Evolutionary conservation across 2,797 vertebrate genomes (phyloP), one percentile per base, ranked within the genome.

Genomic region (Malurus splendens): DNA sequence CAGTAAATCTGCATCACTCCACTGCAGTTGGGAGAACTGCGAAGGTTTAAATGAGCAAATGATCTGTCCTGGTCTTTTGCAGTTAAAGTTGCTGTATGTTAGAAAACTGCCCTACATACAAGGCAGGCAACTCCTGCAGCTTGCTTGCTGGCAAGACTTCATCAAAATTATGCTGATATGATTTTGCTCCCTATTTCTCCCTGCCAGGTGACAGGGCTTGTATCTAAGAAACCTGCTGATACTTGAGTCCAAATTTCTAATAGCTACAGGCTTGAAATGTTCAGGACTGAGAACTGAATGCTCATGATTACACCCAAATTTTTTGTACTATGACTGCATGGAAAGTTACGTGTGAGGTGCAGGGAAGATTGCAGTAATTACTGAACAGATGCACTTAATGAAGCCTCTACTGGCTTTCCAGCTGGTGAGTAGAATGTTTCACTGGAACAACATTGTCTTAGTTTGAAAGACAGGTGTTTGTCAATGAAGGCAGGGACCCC

Each of bases 331-430:
- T 2, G 57, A 50, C 81, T 95, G 73, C 81, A 72, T 91, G 74
- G 67, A 45, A 91, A 79, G 74, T 56, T 91, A 81, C 57, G 80
- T 89, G 72, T 5, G 8, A 83, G 90, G 78, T 51, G 84, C 56
- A 27, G 87, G 92, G 82, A 92, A 95, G 94, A 93, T 88, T 96
- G 83, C 66, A 79, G 90, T 96, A 92, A 97, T 97, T 98, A 96
- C 86, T 17, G 76, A 96, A 81, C 90, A 96, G 94, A 93, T 93
- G 76, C 83, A 83, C 41, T 93, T 97, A 97, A 97, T 96, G 96
- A 97, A 93, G 90, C 96, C 96, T 96, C 96, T 93, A n/a, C 71
- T 92, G 97, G 92, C 73, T 95, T 96, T 91, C 87, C 80, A 97
- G 92, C 89, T 93, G 92, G 71, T 25, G 32, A 77, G 30, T 39